Conservation (phyloP, 2,797 vertebrate genomes). For the Crenichthys baileyi region DNA sequence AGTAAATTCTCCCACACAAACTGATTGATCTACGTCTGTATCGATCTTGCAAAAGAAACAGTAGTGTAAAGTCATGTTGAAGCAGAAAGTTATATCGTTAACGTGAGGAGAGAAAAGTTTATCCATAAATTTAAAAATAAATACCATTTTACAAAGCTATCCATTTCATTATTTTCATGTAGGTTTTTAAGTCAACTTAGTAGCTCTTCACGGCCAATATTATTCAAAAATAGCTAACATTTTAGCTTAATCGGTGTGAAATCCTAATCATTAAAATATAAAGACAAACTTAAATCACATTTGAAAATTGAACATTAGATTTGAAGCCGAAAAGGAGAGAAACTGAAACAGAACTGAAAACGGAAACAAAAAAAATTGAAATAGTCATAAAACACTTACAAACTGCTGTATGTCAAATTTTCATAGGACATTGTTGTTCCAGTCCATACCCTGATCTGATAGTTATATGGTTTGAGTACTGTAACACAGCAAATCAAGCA, state of each 20-base stretch:
- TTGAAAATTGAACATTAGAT: neutral
- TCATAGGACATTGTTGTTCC: no score
- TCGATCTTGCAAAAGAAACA: no score
- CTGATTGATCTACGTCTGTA: no score
- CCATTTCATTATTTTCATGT: neutral
- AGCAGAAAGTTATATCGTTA: neutral
- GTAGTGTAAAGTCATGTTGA: no score
- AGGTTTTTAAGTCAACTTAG: no score
- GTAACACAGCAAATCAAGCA: neutral
- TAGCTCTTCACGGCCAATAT: no score
- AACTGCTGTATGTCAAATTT: neutral
- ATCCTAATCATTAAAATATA: neutral
- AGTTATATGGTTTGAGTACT: neutral
- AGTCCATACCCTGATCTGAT: no score
- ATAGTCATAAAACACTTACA: neutral
- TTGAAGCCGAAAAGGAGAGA: neutral
- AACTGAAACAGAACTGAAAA: no score
- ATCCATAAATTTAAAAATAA: neutral
- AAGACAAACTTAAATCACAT: neutral
- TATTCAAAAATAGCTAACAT: no score
- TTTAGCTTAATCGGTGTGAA: neutral
- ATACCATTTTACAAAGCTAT: neutral
- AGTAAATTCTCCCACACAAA: no score
- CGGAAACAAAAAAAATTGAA: neutral
- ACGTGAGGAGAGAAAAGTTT: neutral